Conservation (phyloP, 2,888 invertebrate genomes). For the Habroteleia sp. region DNA sequence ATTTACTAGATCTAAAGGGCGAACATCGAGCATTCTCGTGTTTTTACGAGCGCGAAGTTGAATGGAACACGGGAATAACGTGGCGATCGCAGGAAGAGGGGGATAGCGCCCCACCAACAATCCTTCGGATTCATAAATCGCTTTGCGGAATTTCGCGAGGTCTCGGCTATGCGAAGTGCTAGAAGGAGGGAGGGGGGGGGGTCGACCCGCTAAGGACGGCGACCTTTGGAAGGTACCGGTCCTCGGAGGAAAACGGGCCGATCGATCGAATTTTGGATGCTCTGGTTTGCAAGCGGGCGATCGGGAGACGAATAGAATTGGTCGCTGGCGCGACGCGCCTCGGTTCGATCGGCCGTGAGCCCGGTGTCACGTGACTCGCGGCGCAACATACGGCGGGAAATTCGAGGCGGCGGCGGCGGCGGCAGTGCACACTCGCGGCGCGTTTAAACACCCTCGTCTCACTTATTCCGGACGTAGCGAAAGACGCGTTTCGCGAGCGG, state of each 20-base stretch:
- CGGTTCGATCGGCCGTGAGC: slow-evolving; percentile 52
- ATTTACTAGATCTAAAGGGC: not conserved
- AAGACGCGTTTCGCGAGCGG: slow-evolving; percentile 13
- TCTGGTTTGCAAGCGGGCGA: slow-evolving; percentile 12
- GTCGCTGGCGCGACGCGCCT: slow-evolving; percentile 20
- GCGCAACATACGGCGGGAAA: slow-evolving; percentile 51
- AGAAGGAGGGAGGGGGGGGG: too few relatives aligned
- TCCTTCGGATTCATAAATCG: not conserved
- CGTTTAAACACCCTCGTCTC: slow-evolving; percentile 28
- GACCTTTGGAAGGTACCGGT: slow-evolving; percentile 6
- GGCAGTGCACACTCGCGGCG: slow-evolving; percentile 40
- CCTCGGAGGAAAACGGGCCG: slow-evolving; percentile 30
- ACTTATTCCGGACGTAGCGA: slow-evolving; percentile 1
- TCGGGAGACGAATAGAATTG: not conserved
- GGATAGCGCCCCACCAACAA: not conserved
- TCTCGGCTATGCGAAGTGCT: too few relatives aligned
- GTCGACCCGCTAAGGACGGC: not conserved
- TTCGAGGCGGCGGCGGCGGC: slow-evolving; percentile 38
- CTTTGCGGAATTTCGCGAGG: not conserved
- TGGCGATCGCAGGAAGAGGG: not conserved
- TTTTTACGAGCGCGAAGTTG: not conserved
- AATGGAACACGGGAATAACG: slow-evolving; percentile 1
- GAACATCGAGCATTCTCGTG: not conserved
- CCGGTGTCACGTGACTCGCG: slow-evolving; percentile 52
- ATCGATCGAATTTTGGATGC: slow-evolving; percentile 22